Evolutionary conservation across 2,113 vertebrate species (phyloP).

Genomic region (Thomomys bottae): DNA sequence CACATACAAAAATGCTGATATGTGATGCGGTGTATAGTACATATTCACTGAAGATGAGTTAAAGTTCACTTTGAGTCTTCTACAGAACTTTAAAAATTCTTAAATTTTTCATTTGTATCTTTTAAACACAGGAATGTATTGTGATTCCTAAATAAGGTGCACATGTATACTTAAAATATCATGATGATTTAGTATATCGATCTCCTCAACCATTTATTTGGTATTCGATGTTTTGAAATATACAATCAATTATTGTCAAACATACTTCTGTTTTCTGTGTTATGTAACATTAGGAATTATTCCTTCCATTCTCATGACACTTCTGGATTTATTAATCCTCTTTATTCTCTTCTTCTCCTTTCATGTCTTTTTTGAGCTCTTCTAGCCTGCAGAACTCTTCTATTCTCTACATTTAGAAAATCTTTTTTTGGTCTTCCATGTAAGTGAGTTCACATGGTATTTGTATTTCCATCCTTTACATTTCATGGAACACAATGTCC

Average conservation of each 20-base stretch:
- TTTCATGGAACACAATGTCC: neutral
- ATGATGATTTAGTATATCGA: neutral
- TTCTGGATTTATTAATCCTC: neutral
- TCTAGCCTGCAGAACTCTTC: neutral
- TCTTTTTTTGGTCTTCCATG: neutral
- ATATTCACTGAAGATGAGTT: neutral
- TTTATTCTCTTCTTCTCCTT: neutral
- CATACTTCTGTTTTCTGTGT: no score
- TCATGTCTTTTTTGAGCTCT: neutral
- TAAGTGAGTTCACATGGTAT: neutral
- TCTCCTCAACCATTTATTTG: neutral
- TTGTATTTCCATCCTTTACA: neutral
- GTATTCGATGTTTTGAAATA: neutral
- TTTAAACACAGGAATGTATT: neutral
- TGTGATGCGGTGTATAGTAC: neutral
- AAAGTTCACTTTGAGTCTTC: neutral
- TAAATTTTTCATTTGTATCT: neutral
- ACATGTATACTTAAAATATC: neutral
- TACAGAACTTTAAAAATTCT: neutral
- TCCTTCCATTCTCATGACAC: neutral
- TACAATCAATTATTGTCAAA: neutral
- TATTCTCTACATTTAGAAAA: neutral
- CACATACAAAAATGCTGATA: neutral
- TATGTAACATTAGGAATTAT: neutral
- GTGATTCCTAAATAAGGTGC: neutral